Evolutionary conservation across 35 echinoderm and acorn worm genomes (phyloP).

Genomic region (Diadema setosum): DNA sequence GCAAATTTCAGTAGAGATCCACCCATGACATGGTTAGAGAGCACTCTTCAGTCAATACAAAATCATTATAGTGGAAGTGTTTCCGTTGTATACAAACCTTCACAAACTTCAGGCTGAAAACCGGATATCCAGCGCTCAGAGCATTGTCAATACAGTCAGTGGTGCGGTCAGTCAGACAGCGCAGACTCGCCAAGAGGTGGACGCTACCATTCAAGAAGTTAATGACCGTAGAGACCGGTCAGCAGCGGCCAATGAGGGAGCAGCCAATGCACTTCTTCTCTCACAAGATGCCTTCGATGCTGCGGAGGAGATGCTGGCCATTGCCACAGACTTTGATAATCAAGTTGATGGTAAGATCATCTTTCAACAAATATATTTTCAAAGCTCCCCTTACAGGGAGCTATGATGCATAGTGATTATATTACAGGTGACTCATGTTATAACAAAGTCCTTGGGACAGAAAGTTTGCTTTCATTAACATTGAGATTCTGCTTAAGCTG

Average conservation of each 20-base stretch:
- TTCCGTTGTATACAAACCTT: background rate
- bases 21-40: no score
- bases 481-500: no score
- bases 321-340: conserved; percentile 37
- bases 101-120: conserved; percentile 19
- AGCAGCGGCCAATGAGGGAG: conserved; percentile 28
- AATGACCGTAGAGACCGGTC: conserved; percentile 15
- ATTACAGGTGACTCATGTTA: no score
- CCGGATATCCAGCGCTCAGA: background rate
- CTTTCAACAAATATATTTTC: no score
- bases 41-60: background rate
- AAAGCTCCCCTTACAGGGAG: no score
- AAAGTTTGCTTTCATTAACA: no score
- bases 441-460: no score
- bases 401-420: no score
- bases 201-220: conserved; percentile 25
- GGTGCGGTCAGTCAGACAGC: background rate
- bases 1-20: no score
- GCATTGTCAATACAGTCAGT: background rate
- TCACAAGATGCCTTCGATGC: conserved; percentile 37
- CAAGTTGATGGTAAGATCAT: conserved; percentile 41
- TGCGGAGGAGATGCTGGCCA: conserved; percentile 40
- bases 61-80: background rate
- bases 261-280: background rate
- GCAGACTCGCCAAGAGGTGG: background rate